phyloP scores from a whole-genome alignment of 2,888 invertebrate species.

The Diarsia dahlii region DNA sequence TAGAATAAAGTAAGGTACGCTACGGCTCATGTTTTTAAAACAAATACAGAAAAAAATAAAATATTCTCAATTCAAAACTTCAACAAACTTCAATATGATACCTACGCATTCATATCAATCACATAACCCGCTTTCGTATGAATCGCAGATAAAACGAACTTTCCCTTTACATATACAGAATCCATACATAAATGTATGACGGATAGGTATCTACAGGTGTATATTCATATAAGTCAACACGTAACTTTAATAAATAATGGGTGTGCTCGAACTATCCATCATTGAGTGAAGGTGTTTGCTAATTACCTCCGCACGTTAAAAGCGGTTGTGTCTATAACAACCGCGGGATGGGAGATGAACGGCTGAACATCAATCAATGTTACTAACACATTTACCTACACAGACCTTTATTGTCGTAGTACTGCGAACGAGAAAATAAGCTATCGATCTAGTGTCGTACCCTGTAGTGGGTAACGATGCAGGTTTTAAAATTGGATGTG shows the following conservation, averaged over 20 bases:
- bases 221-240: slow-evolving; percentile 44
- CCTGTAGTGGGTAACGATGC: slow-evolving; percentile 28
- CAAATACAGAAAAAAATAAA: background rate
- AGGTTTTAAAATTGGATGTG: slow-evolving; percentile 35
- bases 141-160: slow-evolving; percentile 32
- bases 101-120: slow-evolving; percentile 32
- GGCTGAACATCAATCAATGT: slow-evolving; percentile 77
- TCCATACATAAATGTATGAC: slow-evolving; percentile 27
- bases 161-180: slow-evolving; percentile 22
- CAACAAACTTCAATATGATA: too few species aligned
- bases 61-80: background rate
- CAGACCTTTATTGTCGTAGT: slow-evolving; percentile 59
- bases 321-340: slow-evolving; percentile 70
- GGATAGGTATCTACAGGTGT: slow-evolving; percentile 46
- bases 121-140: slow-evolving; percentile 25
- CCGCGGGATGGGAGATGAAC: slow-evolving; percentile 72
- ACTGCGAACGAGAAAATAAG: slow-evolving; percentile 54
- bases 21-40: background rate
- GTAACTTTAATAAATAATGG: slow-evolving; percentile 60
- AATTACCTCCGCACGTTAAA: slow-evolving; percentile 72
- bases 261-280: slow-evolving; percentile 68
- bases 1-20: too few species aligned
- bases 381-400: slow-evolving; percentile 67
- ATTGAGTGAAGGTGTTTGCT: slow-evolving; percentile 72
- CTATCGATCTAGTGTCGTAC: slow-evolving; percentile 53